These are phyloP conservation scores for Microcebus tavaratra DNA, from an alignment of 2,113 vertebrate genomes.

Conservation along the genomic window DNA sequence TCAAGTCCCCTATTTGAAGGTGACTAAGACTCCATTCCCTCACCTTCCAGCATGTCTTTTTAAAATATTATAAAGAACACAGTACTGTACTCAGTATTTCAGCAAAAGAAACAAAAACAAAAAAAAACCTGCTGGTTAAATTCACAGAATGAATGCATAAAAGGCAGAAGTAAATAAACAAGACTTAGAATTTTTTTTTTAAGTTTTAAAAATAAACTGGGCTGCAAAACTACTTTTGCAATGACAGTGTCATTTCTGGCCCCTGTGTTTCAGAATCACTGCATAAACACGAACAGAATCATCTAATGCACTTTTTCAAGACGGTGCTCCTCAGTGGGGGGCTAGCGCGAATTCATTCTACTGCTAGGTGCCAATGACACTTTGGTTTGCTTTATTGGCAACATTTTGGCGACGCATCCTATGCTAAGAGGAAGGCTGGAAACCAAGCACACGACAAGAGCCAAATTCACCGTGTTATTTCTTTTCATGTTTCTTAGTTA, in stretches of 20 bases:
- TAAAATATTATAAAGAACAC: conserved; percentile 35
- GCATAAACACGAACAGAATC: conserved; percentile 65
- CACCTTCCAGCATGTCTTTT: background rate
- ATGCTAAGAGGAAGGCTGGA: conserved; percentile 79
- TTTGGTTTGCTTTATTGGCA: conserved; percentile 81
- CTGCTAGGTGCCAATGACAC: conserved; percentile 74
- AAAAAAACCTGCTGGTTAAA: background rate
- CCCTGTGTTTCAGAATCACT: conserved; percentile 74
- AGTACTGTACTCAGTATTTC: background rate
- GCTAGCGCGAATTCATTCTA: conserved; percentile 69
- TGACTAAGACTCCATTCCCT: conserved; percentile 44
- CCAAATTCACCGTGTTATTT: conserved; percentile 74
- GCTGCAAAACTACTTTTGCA: conserved; percentile 70
- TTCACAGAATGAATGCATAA: background rate
- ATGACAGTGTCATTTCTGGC: conserved; percentile 29
- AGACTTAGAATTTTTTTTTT: background rate
- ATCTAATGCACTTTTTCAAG: conserved; percentile 70
- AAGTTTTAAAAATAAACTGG: conserved; percentile 43
- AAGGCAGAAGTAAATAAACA: conserved; percentile 65
- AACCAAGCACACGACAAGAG: conserved; percentile 5
- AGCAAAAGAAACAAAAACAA: background rate
- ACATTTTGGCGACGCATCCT: conserved; percentile 70
- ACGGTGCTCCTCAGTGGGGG: conserved; percentile 64
- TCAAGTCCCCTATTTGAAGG: background rate
- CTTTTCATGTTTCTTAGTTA: conserved; percentile 84